Evolutionary conservation across 1,140 invertebrate genomes (phyloP), one percentile per base, ranked within the genome.

Genomic region (Sycobia sp.): DNA sequence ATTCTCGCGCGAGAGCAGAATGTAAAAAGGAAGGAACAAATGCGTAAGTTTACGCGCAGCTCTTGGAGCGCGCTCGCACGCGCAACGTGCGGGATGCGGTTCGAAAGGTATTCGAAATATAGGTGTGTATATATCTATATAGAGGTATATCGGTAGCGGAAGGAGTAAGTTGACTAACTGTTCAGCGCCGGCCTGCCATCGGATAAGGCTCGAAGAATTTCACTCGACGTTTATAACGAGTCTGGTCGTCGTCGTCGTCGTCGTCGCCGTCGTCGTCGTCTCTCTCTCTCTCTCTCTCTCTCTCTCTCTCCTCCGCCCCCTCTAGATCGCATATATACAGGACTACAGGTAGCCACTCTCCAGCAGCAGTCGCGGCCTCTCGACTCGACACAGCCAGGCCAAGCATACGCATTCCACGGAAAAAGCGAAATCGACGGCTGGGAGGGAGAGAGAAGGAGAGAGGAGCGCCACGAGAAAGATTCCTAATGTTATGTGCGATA

Each of bases 121-220:
- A n/a, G n/a, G n/a, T n/a, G n/a, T n/a, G n/a, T n/a, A n/a, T n/a
- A n/a, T n/a, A n/a, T 53, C 39, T n/a, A n/a, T n/a, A n/a, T n/a
- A n/a, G n/a, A n/a, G n/a, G n/a, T n/a, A n/a, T n/a, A n/a, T n/a
- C n/a, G 41, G 41, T 62, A 62, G 54, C 50, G 59, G 49, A 53
- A 62, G 50, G 59, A 62, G n/a, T n/a, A n/a, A n/a, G 25, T 55
- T 22, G 36, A 18, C 27, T 61, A 61, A 61, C 58, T 36, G 58
- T 61, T 53, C 34, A 22, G 49, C 36, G 27, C 8, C 14, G 13
- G 36, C 49, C 38, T 20, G 47, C 32, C 18, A 60, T 60, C 47
- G 57, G 57, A 58, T 58, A 58, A 58, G 56, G 56, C 41, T 32
- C 46, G 46, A 59, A 59, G 57, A 61, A 61, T 61, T 60, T 53